Percentiles rank a stretch among this genome's conserved stretches.
These are phyloP conservation scores for Moxostoma hubbsi DNA, from an alignment of 2,797 vertebrate genomes.

Conservation along the genomic window DNA sequence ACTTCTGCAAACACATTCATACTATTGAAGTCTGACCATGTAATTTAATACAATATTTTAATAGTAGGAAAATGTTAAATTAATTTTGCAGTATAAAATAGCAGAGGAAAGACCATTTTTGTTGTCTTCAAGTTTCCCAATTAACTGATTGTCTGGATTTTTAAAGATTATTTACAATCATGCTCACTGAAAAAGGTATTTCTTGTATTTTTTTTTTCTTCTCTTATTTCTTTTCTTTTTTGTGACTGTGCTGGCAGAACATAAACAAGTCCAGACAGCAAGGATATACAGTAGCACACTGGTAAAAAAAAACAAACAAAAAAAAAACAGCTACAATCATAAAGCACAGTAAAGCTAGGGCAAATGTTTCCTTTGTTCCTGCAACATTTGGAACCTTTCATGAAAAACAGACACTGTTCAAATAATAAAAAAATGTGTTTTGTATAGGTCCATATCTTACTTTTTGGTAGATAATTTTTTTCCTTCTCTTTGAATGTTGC, in stretches of 20 bases:
- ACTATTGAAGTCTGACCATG: conserved; percentile 33
- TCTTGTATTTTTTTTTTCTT: no score
- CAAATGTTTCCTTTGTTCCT: neutral
- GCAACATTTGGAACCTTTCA: neutral
- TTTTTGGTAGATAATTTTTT: no score
- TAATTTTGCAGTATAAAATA: conserved; percentile 25
- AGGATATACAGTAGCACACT: neutral
- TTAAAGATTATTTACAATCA: conserved; percentile 6
- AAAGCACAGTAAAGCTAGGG: neutral
- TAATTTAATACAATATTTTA: conserved; percentile 40
- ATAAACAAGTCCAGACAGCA: neutral
- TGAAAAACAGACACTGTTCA: no score
- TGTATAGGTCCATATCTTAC: no score
- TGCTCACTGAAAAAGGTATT: neutral
- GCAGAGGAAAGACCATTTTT: conserved; percentile 10
- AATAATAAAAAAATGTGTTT: no score
- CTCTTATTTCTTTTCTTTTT: no score
- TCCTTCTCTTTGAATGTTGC: no score
- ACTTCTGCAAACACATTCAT: conserved; percentile 30
- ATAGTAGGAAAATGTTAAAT: conserved; percentile 31
- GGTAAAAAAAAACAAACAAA: neutral
- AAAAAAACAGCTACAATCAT: neutral
- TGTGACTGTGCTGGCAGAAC: neutral
- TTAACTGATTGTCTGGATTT: conserved; percentile 28
- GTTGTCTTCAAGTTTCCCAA: conserved; percentile 14